phyloP scores from a whole-genome alignment of 2,797 vertebrate genomes.

The Mormyrops attenuatus region DNA sequence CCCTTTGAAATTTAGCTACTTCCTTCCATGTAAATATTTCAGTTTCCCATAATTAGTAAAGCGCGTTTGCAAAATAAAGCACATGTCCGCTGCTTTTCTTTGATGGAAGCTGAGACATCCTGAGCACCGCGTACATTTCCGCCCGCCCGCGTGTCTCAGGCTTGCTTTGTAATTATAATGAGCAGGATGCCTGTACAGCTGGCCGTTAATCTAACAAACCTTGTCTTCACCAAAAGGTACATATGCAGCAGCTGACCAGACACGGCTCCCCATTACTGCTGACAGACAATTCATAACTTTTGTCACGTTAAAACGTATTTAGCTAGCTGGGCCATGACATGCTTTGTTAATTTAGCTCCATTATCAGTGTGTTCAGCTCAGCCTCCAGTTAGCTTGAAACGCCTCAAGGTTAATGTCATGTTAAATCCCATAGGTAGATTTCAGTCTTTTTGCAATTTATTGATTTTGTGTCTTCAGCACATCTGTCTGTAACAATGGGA shows the following conservation, averaged over 20 bases:
- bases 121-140: background rate
- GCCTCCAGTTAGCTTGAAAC: background rate
- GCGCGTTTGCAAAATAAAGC: background rate
- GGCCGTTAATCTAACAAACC: background rate
- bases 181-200: background rate
- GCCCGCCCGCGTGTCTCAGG: background rate
- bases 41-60: background rate
- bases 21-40: background rate
- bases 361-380: conserved; percentile 9
- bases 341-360: background rate
- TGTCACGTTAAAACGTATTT: background rate
- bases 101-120: background rate
- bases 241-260: conserved; percentile 2
- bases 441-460: background rate
- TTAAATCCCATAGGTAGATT: background rate
- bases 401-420: background rate
- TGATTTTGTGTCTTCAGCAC: background rate
- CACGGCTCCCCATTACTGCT: background rate
- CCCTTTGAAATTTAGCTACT: background rate
- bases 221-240: background rate
- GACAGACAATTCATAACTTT: background rate
- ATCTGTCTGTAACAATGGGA: background rate
- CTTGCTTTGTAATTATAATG: background rate
- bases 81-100: background rate
- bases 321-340: background rate